Evolutionary conservation across 35 echinoderm and acorn worm genomes (phyloP), one percentile per base, ranked within the genome.

Genomic region (Anneissia japonica): DNA sequence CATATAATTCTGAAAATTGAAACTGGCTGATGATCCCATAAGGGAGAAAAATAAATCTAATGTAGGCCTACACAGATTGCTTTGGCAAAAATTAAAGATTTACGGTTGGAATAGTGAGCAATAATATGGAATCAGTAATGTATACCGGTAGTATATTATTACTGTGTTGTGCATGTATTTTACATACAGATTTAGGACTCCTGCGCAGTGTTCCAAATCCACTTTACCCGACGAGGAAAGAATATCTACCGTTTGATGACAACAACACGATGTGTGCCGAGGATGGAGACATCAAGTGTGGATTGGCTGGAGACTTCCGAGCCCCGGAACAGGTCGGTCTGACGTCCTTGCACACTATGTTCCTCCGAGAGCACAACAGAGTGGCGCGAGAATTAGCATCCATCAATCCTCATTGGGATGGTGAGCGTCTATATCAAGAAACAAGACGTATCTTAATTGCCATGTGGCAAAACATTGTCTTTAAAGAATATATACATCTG

Each of bases 281-380:
- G 28, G 86, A 80, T 16, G 86, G 85, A 77, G 38, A 86, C 17
- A 73, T 74, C 46, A 55, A 82, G 4, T 99, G 96, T 39, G 92
- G 92, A 23, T 31, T 75, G 12, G 83, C 92, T 11, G 96, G 96
- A 0, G 96, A 99, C 43, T 74, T 83, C 11, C 85, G 96, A 33
- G 89, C 96, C 0, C 82, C 92, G 10, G 96, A 99, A 55, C 92
- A 94, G 75, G 83, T 90, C 0, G 92, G 89, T 3, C 75, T 99
- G 29, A 94, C 96, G 12, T 82, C 74, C 0, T 35, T 99, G 31
- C 92, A 94, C 37, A 99, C 96, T 0, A 28, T 99, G 6, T 80
- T 99, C 28, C 41, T 94, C 21, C 75, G 96, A 4, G 89, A 94
- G 76, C 96, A 99, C 77, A 99, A 99, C 84, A 37, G 81, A 0